phyloP scores from a whole-genome alignment of 2,888 invertebrate genomes.

The Eurytoma adleriae region DNA sequence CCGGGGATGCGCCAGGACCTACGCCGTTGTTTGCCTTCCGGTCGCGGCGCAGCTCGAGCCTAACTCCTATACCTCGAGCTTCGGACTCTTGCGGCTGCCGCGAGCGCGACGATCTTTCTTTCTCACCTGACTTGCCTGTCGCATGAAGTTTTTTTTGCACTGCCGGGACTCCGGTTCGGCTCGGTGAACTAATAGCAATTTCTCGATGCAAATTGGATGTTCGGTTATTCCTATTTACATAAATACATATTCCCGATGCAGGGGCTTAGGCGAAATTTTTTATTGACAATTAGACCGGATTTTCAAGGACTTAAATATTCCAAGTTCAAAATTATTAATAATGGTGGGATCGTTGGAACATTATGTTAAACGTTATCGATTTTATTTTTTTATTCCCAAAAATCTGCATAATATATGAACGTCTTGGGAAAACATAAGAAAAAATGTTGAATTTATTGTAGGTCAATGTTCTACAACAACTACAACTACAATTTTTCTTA shows the following conservation, averaged over 20 bases:
- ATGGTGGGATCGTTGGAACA: background rate
- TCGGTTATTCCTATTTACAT: background rate
- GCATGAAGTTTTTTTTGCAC: background rate
- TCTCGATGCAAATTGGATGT: conserved; percentile 19
- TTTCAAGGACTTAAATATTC: no score
- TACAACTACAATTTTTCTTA: no score
- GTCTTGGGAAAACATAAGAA: no score
- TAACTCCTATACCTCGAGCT: background rate
- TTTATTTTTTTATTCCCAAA: background rate
- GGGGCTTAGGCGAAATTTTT: no score
- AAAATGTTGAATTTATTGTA: no score
- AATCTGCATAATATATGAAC: background rate
- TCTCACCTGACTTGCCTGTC: conserved; percentile 5
- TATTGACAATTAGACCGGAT: no score
- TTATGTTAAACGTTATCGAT: no score
- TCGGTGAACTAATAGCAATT: conserved; percentile 5
- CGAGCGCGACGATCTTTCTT: background rate
- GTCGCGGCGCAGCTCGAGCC: background rate
- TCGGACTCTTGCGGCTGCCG: background rate
- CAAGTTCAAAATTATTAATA: background rate
- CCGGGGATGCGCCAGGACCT: conserved; percentile 19
- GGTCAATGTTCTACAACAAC: no score
- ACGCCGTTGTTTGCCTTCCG: background rate
- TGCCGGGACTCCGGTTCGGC: no score
- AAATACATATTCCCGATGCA: background rate